These are phyloP conservation scores for Dorcus parallelipipedus DNA, from an alignment of 2,888 invertebrate genomes.

Conservation along the genomic window DNA sequence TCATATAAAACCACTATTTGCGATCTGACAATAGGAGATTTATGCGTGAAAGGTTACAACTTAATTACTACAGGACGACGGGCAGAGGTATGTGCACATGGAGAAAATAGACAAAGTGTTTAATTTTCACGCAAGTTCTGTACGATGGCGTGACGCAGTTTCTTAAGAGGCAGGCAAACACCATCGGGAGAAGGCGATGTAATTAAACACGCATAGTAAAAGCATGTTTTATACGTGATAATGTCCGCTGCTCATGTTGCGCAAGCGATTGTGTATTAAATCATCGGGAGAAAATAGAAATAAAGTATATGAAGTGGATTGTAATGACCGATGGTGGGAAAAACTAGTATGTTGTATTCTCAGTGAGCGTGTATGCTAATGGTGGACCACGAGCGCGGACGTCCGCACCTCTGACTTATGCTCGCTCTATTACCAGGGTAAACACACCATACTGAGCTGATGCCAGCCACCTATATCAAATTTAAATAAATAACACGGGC, in stretches of 20 bases:
- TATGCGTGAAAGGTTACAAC: constrained; percentile 11
- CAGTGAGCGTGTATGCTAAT: constrained; percentile 42
- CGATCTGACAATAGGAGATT: constrained; percentile 11
- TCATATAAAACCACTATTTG: background rate
- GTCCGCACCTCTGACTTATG: constrained; percentile 31
- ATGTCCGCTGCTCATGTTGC: constrained; percentile 25
- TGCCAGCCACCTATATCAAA: constrained; percentile 30
- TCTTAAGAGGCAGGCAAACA: constrained; percentile 5
- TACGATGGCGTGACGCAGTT: constrained; percentile 1
- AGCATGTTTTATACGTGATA: constrained; percentile 22
- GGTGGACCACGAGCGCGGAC: constrained; percentile 30
- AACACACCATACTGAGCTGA: constrained; percentile 24
- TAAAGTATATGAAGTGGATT: constrained; percentile 31
- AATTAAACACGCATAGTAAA: constrained; percentile 25
- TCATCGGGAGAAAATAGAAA: constrained; percentile 45
- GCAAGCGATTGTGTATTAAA: constrained; percentile 47
- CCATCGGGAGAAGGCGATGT: constrained; percentile 14
- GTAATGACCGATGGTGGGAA: constrained; percentile 47
- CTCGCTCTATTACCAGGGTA: constrained; percentile 27
- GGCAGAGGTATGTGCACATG: background rate
- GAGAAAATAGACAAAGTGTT: constrained; percentile 6
- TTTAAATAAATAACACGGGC: constrained; percentile 31
- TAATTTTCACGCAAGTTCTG: constrained; percentile 9
- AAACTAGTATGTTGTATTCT: constrained; percentile 46
- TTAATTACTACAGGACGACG: constrained; percentile 12